Conservation (phyloP, 2,113 vertebrate species). For the Crotalus viridis region DNA sequence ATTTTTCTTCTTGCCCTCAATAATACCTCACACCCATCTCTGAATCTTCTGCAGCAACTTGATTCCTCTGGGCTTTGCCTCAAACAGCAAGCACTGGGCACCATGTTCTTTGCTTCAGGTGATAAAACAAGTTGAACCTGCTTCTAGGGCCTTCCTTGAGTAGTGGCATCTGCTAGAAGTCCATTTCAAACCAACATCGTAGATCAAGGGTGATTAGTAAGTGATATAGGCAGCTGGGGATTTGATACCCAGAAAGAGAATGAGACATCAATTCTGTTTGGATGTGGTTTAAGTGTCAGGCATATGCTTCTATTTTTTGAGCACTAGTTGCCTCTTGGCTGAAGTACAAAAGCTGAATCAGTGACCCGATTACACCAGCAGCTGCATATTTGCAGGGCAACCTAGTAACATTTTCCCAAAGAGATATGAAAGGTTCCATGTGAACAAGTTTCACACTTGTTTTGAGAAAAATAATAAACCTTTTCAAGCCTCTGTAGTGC, state of each 20-base stretch:
- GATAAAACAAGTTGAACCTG: neutral
- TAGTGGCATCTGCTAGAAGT: neutral
- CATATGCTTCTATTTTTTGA: neutral
- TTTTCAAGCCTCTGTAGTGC: neutral
- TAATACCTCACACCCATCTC: too few relatives aligned
- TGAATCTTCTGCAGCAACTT: neutral
- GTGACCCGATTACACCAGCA: neutral
- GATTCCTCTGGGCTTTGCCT: neutral
- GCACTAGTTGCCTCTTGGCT: neutral
- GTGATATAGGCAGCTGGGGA: neutral
- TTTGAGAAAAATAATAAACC: neutral
- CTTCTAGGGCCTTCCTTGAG: neutral
- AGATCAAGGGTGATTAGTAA: neutral
- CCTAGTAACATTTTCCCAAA: neutral
- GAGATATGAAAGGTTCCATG: neutral
- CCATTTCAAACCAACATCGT: neutral
- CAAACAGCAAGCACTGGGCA: neutral
- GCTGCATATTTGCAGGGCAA: neutral
- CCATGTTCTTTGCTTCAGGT: neutral
- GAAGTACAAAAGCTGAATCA: neutral
- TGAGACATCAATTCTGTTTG: neutral
- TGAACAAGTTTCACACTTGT: neutral
- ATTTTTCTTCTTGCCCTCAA: neutral
- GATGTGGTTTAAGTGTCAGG: neutral
- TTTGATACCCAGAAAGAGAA: neutral